Base-by-base conservation (phyloP, 2,888 invertebrate species). In the Neoaliturus tenellus region DNA sequence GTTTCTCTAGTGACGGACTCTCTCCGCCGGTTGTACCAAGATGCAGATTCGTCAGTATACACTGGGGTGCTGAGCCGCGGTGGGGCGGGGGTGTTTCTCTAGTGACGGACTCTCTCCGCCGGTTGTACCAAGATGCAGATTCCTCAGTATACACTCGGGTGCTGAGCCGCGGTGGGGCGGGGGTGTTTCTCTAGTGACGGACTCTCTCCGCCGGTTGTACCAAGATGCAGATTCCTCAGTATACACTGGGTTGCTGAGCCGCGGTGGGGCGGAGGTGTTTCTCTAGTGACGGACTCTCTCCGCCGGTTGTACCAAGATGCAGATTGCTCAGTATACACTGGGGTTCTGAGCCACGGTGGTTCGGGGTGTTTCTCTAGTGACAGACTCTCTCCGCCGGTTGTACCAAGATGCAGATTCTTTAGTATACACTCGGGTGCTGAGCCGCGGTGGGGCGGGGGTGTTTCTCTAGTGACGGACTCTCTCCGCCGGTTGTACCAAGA, bases 141-240 rank as follows among this genome's bases (percentile, higher is more conserved):
- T 14, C n/a, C n/a, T n/a, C n/a, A n/a, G n/a, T n/a, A n/a, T n/a
- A n/a, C n/a, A n/a, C n/a, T 48, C 48, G 48, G 6, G n/a, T n/a
- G 17, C 48, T 8, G 17, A 17, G 48, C 3, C 17, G 48, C 48
- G n/a, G 48, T 8, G 48, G n/a, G 48, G 14, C 17, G 48, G 48
- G n/a, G 48, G 48, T 48, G 48, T 4, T 48, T 48, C 14, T 48
- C 48, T 8, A 48, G 17, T 8, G 14, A 17, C 6, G 17, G 48
- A 48, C 6, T 48, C n/a, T 48, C n/a, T 48, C 71, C 31, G 10
- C 31, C 17, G 39, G 8, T 35, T 73, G 41, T 23, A 10, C 23
- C 39, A 20, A 48, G 48, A 48, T 48, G 73, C 73, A 73, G 28
- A 44, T 73, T 23, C 73, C 25, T 88, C 86, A 33, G 44, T 82